Base-by-base conservation (phyloP, 64 coral and sea anemone species). In the Hydrozoanthus tunicans region DNA sequence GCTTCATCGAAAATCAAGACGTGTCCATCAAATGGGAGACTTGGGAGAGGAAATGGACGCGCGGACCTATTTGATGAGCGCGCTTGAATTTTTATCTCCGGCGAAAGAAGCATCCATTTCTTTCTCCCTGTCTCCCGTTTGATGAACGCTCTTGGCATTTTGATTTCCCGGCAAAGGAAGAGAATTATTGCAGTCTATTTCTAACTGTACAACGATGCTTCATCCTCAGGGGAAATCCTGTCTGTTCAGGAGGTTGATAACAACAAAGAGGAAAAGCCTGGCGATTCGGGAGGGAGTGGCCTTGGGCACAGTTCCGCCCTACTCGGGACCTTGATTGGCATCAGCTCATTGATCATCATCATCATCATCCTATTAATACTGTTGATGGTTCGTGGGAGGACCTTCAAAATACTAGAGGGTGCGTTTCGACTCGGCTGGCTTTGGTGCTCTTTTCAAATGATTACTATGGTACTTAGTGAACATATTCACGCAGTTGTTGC, bases 301-400 rank as follows among this genome's bases (percentile, higher is more conserved):
- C 54, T 59, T 10, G 67, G 20, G 23, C 83, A 86, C 53, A 86
- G 83, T 12, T 59, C 83, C 2, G 68, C 68, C 13, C 20, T 86
- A 4, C 56, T 86, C 54, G 83, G 83, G 53, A 86, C 69, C 56
- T 55, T 86, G 14, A 68, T 86, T 7, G 83, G 83, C 9, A 86
- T 86, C 8, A 86, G 83, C 24, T 73, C 83, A 2, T 25, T 86
- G 14, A 86, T 86, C 7, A 54, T 86, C 8, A 86, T 86, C 25
- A 86, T 86, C 6, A 86, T 86, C n/a, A 86, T 86, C 23, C 55
- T 86, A 24, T 26, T 86, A 20, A 68, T 86, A 1, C 5, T 86
- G 9, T 43, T 86, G 66, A 86, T 86, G 83, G 83, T 23, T 32
- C 83, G 83, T 20, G 83, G 83, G 32, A 86, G 83, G 68, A 86